Conservation (phyloP, 2,888 invertebrate species). For the Watsonalla cultraria region DNA sequence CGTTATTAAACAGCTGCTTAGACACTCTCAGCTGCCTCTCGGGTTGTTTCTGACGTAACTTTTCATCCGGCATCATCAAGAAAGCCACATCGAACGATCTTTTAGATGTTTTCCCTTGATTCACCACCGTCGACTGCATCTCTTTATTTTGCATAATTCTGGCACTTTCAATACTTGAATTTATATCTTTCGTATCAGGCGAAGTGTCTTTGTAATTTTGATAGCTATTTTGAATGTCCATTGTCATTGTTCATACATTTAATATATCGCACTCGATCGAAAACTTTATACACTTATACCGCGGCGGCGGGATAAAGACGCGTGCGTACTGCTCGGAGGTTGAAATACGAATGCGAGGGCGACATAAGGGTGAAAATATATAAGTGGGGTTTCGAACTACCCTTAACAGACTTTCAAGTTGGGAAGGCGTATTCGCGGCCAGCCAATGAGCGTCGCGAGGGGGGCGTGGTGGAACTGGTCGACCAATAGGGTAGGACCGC, state of each 20-base stretch:
- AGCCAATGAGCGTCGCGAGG: constrained; percentile 55
- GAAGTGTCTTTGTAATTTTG: constrained; percentile 70
- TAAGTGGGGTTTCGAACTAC: constrained; percentile 73
- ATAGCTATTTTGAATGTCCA: constrained; percentile 81
- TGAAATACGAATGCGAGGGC: constrained; percentile 66
- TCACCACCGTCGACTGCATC: constrained; percentile 56
- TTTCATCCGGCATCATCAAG: constrained; percentile 92
- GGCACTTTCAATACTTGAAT: constrained; percentile 68
- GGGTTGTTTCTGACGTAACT: constrained; percentile 81
- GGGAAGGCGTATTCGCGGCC: constrained; percentile 53
- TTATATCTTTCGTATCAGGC: constrained; percentile 69
- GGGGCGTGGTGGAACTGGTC: constrained; percentile 57
- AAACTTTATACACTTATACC: constrained; percentile 74
- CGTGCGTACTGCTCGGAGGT: constrained; percentile 66
- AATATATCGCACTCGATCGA: constrained; percentile 50
- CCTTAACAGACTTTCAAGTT: constrained; percentile 64
- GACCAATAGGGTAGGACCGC: constrained; percentile 52
- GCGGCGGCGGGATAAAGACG: constrained; percentile 46
- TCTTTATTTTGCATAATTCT: constrained; percentile 69
- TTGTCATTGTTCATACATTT: constrained; percentile 81
- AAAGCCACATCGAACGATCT: constrained; percentile 95
- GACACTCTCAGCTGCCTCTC: constrained; percentile 76
- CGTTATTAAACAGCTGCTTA: constrained; percentile 69
- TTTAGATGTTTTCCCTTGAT: constrained; percentile 77
- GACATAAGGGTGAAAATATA: constrained; percentile 77